Conservation (phyloP, 1,140 invertebrate genomes). For the Acromyrmex charruanus region DNA sequence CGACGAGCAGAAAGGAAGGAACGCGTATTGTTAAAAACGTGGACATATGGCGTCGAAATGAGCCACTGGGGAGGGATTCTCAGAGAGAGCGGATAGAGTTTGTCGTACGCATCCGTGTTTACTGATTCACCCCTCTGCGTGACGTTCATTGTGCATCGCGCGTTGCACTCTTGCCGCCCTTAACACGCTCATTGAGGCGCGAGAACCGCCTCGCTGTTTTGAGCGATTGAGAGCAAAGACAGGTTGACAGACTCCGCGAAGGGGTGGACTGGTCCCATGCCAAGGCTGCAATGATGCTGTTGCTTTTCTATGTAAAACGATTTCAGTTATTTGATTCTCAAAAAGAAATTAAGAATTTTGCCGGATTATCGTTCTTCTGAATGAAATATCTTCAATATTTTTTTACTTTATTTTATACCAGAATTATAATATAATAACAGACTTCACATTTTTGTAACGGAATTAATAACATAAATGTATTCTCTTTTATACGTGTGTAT, state of each 20-base stretch:
- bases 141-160: conserved; percentile 70
- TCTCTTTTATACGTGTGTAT: not conserved
- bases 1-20: conserved; percentile 17
- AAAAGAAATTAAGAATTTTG: not conserved
- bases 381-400: not conserved
- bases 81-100: conserved; percentile 43
- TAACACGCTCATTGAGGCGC: conserved; percentile 66
- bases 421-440: conserved; percentile 11
- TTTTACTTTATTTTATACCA: not conserved
- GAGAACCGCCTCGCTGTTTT: conserved; percentile 66
- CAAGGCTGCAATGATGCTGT: conserved; percentile 22
- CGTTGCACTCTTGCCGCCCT: conserved; percentile 70
- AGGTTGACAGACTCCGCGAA: conserved; percentile 70
- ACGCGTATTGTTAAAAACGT: conserved; percentile 72
- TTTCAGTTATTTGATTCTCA: not conserved
- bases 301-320: not conserved
- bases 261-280: conserved; percentile 35
- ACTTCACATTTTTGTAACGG: too few relatives aligned
- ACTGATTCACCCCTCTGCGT: conserved; percentile 43
- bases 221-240: conserved; percentile 75
- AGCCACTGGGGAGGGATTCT: conserved; percentile 67
- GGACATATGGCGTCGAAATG: conserved; percentile 78
- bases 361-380: not conserved
- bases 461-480: not conserved
- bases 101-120: conserved; percentile 62